phyloP scores from a whole-genome alignment of 2,888 invertebrate genomes.

The Tetrapedia diversipes region DNA sequence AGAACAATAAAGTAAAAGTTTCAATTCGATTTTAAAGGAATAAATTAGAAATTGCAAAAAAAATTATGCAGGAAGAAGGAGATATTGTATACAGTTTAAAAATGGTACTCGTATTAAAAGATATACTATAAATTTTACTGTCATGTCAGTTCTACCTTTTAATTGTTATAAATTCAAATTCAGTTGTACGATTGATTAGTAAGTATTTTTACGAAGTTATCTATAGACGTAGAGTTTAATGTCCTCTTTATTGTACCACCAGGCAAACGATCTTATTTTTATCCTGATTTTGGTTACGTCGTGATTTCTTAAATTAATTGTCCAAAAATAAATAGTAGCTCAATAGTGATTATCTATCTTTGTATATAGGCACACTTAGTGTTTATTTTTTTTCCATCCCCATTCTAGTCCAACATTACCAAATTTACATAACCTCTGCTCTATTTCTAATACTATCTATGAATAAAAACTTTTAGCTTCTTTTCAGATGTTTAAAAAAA shows the following conservation, averaged over 20 bases:
- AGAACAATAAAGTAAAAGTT: slow-evolving; percentile 22
- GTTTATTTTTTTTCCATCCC: neutral
- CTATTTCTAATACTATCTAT: neutral
- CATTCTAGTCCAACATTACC: neutral
- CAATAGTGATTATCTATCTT: slow-evolving; percentile 51
- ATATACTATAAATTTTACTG: neutral
- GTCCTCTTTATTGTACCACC: slow-evolving; percentile 61
- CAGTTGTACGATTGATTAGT: neutral
- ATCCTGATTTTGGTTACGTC: slow-evolving; percentile 64
- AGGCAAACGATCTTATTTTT: slow-evolving; percentile 72
- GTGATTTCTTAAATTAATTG: slow-evolving; percentile 68
- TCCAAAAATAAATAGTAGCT: slow-evolving; percentile 72
- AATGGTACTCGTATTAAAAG: too few species aligned
- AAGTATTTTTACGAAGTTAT: slow-evolving; percentile 6
- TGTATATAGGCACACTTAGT: neutral
- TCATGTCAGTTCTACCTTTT: neutral
- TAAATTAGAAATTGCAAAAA: neutral
- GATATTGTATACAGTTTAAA: too few species aligned
- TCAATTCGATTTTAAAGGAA: neutral
- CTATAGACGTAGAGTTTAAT: slow-evolving; percentile 45
- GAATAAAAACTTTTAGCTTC: too few species aligned
- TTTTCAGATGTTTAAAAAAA: neutral
- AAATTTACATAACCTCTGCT: slow-evolving; percentile 16
- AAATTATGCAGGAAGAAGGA: neutral
- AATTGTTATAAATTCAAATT: neutral